Evolutionary conservation across 2,888 invertebrate genomes (phyloP).

Genomic region (Coenonympha glycerion): DNA sequence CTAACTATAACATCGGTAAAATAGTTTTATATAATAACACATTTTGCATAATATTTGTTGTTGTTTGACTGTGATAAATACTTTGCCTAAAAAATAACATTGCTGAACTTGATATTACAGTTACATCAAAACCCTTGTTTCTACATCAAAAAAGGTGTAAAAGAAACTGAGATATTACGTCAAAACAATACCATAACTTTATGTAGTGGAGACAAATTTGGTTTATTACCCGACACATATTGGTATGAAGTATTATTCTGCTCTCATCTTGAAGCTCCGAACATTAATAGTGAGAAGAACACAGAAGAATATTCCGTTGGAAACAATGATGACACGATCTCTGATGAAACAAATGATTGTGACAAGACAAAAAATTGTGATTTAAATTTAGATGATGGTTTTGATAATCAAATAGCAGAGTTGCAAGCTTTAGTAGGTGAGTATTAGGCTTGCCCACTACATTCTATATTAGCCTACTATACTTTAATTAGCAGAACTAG

Average conservation of each 20-base stretch:
- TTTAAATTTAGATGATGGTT: conserved; percentile 11
- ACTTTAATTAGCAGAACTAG: no score
- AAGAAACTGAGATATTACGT: conserved; percentile 46
- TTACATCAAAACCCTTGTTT: conserved; percentile 75
- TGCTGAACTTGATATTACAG: conserved; percentile 55
- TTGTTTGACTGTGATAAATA: no score
- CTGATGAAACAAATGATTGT: background rate
- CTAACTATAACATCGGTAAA: conserved; percentile 62
- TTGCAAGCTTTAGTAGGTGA: conserved; percentile 38
- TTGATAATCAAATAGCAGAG: conserved; percentile 13
- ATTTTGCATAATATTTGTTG: no score
- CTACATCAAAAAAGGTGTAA: conserved; percentile 43
- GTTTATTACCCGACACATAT: conserved; percentile 63
- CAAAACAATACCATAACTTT: conserved; percentile 47
- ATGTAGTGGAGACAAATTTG: conserved; percentile 68
- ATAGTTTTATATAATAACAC: no score
- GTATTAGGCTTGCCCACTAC: no score
- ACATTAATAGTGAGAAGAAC: conserved; percentile 12
- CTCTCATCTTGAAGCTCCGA: conserved; percentile 17
- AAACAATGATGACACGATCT: conserved; percentile 5
- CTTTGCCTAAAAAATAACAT: no score
- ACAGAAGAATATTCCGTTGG: conserved; percentile 21
- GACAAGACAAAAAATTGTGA: background rate
- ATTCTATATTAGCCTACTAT: no score
- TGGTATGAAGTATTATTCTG: conserved; percentile 61